phyloP scores from a whole-genome alignment of 1,140 invertebrate species.

The Penaeus indicus region DNA sequence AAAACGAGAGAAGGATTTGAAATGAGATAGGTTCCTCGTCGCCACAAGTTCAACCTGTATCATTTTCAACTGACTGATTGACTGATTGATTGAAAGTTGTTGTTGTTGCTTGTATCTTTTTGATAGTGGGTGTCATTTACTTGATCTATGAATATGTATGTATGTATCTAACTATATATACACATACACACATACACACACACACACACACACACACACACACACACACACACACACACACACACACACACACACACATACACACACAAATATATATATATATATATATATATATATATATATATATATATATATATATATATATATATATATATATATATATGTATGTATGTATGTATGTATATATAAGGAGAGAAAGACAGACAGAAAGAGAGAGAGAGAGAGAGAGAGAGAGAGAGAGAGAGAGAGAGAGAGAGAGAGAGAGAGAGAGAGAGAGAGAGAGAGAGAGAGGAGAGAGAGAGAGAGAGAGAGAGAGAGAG shows the following conservation, averaged over 20 bases:
- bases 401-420: too few relatives aligned
- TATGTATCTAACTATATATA: neutral
- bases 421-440: too few relatives aligned
- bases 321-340: slow-evolving; percentile 10
- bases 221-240: neutral
- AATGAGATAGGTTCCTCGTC: neutral
- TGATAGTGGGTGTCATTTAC: too few relatives aligned
- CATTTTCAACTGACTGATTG: neutral
- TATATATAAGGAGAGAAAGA: too few relatives aligned
- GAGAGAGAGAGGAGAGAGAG: too few relatives aligned
- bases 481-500: too few relatives aligned
- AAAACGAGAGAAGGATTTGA: neutral
- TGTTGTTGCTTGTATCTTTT: too few relatives aligned
- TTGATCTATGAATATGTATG: neutral
- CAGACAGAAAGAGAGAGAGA: too few relatives aligned
- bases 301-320: slow-evolving; percentile 10
- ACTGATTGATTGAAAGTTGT: neutral
- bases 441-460: too few relatives aligned
- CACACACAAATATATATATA: neutral
- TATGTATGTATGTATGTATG: neutral
- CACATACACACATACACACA: neutral
- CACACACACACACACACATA: neutral
- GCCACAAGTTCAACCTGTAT: too few relatives aligned
- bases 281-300: slow-evolving; percentile 10
- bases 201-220: neutral